Percentiles rank a stretch among this genome's conserved stretches.
These are phyloP conservation scores for Anastrepha ludens DNA, from an alignment of 1,140 invertebrate species.

Conservation along the genomic window DNA sequence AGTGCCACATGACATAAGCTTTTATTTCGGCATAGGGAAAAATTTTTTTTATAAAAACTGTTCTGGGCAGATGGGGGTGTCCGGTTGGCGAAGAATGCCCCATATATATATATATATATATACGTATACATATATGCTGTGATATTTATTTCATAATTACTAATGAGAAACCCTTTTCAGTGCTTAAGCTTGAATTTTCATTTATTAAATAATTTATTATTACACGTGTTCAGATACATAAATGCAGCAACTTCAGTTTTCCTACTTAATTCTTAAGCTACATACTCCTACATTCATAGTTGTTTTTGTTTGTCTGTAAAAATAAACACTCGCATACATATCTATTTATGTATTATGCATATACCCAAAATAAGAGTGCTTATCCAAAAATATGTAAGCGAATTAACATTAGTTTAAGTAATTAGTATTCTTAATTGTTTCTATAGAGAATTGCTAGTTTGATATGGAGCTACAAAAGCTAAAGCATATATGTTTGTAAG, in stretches of 20 bases:
- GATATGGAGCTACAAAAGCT: not conserved
- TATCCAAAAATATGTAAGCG: not conserved
- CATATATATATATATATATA: too few relatives aligned
- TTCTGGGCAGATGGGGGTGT: too few relatives aligned
- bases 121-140: too few relatives aligned
- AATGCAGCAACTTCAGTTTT: not conserved
- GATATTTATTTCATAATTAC: too few relatives aligned
- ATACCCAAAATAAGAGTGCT: not conserved
- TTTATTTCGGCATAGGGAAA: too few relatives aligned
- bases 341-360: not conserved
- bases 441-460: not conserved
- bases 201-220: constrained; percentile 38
- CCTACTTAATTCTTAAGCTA: not conserved
- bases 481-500: too few relatives aligned
- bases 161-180: too few relatives aligned
- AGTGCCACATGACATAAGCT: too few relatives aligned
- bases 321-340: not conserved
- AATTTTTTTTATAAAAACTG: too few relatives aligned
- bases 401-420: not conserved
- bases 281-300: constrained; percentile 1
- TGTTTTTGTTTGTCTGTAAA: not conserved
- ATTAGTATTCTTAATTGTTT: too few relatives aligned
- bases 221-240: not conserved
- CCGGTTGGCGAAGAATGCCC: too few relatives aligned
- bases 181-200: not conserved